Evolutionary conservation across 23 tunicate species (phyloP).

Genomic region (Phallusia fumigata): DNA sequence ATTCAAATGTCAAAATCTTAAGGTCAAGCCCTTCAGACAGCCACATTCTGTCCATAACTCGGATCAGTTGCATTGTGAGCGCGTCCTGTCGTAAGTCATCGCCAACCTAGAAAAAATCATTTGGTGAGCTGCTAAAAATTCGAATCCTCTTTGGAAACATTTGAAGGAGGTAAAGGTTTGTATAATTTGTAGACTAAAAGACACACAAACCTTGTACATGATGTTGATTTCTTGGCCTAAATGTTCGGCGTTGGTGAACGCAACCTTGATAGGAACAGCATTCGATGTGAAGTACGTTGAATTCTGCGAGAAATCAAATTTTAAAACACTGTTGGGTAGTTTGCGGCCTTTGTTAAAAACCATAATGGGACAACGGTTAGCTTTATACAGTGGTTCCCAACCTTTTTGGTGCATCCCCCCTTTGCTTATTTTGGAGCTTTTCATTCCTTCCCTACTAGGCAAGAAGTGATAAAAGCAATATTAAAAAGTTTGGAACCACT

Average conservation of each 20-base stretch:
- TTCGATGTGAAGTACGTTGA: conserved; percentile 86
- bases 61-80: conserved; percentile 89
- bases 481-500: too few relatives aligned
- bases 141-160: too few relatives aligned
- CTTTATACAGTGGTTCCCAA: too few relatives aligned
- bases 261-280: conserved; percentile 74
- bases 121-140: too few relatives aligned
- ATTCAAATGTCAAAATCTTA: conserved; percentile 77
- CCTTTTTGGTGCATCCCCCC: too few relatives aligned
- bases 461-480: too few relatives aligned
- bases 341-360: neutral
- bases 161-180: too few relatives aligned
- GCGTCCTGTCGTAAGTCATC: conserved; percentile 93
- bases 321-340: neutral
- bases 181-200: too few relatives aligned
- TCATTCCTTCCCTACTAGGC: too few relatives aligned
- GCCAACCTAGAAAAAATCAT: conserved; percentile 83
- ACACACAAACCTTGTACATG: conserved; percentile 75
- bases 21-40: conserved; percentile 79
- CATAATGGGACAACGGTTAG: too few relatives aligned
- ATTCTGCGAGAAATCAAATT: conserved; percentile 39
- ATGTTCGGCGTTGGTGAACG: conserved; percentile 46
- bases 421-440: too few relatives aligned
- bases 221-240: conserved; percentile 44
- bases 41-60: conserved; percentile 90